Evolutionary conservation across 1,140 invertebrate genomes (phyloP), one percentile per base, ranked within the genome.

Genomic region (Euschistus heros): DNA sequence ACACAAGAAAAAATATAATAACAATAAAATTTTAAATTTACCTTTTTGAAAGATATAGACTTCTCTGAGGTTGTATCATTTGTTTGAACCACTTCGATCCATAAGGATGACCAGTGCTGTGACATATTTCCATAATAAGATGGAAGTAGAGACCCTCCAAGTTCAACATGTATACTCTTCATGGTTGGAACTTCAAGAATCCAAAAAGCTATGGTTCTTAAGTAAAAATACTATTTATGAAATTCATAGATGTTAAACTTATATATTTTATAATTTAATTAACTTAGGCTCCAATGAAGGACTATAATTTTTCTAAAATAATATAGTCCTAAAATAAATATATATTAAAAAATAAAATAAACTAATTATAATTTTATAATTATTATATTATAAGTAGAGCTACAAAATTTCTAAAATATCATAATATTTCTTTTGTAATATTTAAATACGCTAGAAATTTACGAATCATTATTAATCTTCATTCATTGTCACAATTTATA

Each of bases 131-230:
- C 71, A 66, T 79, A 76, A 66, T 72, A 72, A 54, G 68, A 42
- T 0, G 80, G 79, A 8, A 82, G 44, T 46, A 83, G 71, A 0
- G 80, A 76, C 24, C 82, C 80, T 68, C 78, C 76, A 6, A 83
- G 44, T 2, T 71, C 74, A 7, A 82, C 62, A 18, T 67, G 70
- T 24, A 83, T 68, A 63, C 75, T 72, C 20, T 75, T 71, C 44
- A 70, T 70, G 5, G 46, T 67, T 5, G 75, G 71, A 2, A 67
- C 26, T 33, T 76, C 74, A 2, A 68, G 54, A 20, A 81, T 72
- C 66, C 74, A 72, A 68, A 76, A 80, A 70, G 73, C 78, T 80
- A 59, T n/a, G 27, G 3, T 24, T 4, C 2, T 17, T 47, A 4
- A 26, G 18, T 26, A 17, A 47, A 63, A 37, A 54, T 37, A 20